phyloP scores from a whole-genome alignment of 2,888 invertebrate species.

The Tridacna gigas region DNA sequence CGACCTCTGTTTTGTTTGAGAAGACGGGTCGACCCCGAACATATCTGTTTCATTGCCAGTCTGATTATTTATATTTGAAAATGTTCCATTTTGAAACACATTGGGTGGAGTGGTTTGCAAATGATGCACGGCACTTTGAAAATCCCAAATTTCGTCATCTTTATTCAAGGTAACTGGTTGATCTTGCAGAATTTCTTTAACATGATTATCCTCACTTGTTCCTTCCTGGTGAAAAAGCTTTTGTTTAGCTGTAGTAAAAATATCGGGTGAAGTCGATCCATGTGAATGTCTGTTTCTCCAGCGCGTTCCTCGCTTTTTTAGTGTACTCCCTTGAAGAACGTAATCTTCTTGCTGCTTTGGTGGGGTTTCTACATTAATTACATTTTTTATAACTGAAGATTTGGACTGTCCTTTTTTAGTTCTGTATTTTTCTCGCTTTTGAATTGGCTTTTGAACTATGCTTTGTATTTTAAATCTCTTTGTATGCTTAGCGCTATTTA shows the following conservation, averaged over 20 bases:
- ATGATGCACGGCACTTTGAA: background rate
- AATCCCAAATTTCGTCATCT: slow-evolving; percentile 1
- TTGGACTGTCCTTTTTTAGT: background rate
- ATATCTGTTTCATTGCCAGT: background rate
- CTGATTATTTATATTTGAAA: background rate
- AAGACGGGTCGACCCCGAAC: background rate
- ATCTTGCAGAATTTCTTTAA: slow-evolving; percentile 4
- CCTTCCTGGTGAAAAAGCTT: background rate
- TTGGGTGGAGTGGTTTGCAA: slow-evolving; percentile 1
- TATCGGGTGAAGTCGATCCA: background rate
- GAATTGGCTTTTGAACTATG: background rate
- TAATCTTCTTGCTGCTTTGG: background rate
- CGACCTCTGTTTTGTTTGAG: background rate
- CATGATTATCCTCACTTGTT: background rate
- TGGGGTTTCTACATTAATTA: slow-evolving; percentile 5
- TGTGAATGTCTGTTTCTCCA: background rate
- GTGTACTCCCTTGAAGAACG: slow-evolving; percentile 18
- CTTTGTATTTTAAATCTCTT: slow-evolving; percentile 6
- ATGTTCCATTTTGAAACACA: too few relatives aligned
- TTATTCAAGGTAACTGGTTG: background rate
- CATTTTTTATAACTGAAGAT: background rate
- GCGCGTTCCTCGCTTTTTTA: slow-evolving; percentile 1
- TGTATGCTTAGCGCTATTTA: slow-evolving; percentile 11
- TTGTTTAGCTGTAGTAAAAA: slow-evolving; percentile 6
- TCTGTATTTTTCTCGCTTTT: background rate